Percentiles rank a stretch among this genome's conserved stretches.
Conservation (phyloP, 2,113 vertebrate genomes). For the Pelobates fuscus region DNA sequence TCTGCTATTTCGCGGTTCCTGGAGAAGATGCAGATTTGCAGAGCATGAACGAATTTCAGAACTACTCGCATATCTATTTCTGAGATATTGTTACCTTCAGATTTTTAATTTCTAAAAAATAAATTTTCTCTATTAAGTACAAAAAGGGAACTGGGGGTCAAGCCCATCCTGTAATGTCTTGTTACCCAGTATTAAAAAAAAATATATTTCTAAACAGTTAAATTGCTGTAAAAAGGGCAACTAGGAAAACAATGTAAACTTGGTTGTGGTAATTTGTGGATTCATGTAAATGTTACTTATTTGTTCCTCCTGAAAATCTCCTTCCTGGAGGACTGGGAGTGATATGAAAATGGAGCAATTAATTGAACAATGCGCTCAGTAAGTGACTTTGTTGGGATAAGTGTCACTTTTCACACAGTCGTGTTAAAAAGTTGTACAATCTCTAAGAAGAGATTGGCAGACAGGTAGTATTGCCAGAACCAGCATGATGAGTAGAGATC, state of each 20-base stretch:
- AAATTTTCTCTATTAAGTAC: no score
- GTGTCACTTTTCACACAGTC: conserved; percentile 16
- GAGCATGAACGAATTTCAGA: no score
- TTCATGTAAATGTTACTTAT: conserved; percentile 12
- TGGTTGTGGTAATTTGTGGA: conserved; percentile 4
- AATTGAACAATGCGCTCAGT: neutral
- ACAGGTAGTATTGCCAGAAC: neutral
- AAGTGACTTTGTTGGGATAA: neutral
- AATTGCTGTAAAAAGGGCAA: neutral
- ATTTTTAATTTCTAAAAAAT: no score
- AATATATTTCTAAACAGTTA: neutral
- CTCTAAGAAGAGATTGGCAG: neutral
- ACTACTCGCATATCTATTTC: no score
- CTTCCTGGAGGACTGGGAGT: neutral
- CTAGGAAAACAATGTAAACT: neutral
- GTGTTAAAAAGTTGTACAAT: conserved; percentile 8
- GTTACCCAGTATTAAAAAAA: no score
- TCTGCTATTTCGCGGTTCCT: no score
- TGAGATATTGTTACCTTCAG: no score
- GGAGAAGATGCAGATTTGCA: no score
- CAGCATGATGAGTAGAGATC: neutral
- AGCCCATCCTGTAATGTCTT: no score
- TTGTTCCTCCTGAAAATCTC: neutral
- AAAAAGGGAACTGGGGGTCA: no score
- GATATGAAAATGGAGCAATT: neutral